phyloP scores from a whole-genome alignment of 2,797 vertebrate species.

The Chaetophractus vellerosus region DNA sequence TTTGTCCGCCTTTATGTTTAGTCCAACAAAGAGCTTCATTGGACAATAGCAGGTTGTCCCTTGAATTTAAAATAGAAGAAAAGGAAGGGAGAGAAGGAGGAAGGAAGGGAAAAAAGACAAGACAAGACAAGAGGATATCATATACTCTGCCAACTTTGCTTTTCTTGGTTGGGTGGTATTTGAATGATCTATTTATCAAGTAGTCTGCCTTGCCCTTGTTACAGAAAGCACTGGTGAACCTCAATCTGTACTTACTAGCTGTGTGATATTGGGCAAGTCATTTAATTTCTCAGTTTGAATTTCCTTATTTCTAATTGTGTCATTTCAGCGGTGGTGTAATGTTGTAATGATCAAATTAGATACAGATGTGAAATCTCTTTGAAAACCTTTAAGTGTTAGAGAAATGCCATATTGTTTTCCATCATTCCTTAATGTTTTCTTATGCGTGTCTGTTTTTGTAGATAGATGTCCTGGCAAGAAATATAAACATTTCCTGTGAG shows the following conservation, averaged over 20 bases:
- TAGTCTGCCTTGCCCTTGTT: not conserved
- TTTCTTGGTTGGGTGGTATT: not conserved
- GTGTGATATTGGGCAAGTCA: slow-evolving; percentile 13
- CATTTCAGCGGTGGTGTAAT: not conserved
- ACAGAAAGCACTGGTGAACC: slow-evolving; percentile 11
- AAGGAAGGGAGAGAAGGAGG: not conserved
- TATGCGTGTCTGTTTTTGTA: slow-evolving; percentile 28
- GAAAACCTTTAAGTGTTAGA: not conserved
- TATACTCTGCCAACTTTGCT: slow-evolving; percentile 37
- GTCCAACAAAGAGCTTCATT: not conserved
- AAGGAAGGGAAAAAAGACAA: not conserved
- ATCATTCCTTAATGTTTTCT: slow-evolving; percentile 28
- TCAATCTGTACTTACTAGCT: slow-evolving; percentile 1
- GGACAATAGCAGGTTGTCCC: not conserved
- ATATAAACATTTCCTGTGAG: slow-evolving; percentile 24
- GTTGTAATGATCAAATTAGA: not conserved
- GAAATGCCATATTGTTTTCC: not conserved
- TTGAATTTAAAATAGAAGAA: slow-evolving; percentile 55
- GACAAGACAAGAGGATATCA: not conserved
- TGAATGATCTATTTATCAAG: not conserved
- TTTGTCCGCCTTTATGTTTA: slow-evolving; percentile 16
- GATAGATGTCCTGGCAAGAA: slow-evolving; percentile 28
- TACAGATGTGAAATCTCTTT: not conserved
- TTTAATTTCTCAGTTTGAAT: slow-evolving; percentile 20
- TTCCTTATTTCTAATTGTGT: slow-evolving; percentile 39